These are phyloP conservation scores for Salmo trutta DNA, from an alignment of 2,797 vertebrate species.

Conservation along the genomic window DNA sequence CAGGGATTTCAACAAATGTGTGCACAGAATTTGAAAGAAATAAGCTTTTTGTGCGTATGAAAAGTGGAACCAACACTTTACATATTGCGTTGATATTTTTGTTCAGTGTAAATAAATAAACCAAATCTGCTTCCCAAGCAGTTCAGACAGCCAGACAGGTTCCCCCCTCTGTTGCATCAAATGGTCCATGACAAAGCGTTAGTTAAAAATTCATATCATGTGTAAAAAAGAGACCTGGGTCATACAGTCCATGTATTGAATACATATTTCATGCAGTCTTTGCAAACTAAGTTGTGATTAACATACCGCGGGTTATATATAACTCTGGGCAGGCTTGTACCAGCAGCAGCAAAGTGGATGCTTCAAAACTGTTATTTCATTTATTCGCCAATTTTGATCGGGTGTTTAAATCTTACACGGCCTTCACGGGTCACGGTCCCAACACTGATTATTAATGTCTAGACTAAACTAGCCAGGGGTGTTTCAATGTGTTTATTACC, in stretches of 20 bases:
- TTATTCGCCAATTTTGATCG: too few species aligned
- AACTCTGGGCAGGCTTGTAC: too few species aligned
- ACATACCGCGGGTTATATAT: not conserved
- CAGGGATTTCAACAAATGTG: too few species aligned
- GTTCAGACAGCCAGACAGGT: not conserved
- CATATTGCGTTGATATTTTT: too few species aligned
- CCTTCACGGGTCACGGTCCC: not conserved
- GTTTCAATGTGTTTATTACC: not conserved
- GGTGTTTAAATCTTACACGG: not conserved
- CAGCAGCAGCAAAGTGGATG: too few species aligned
- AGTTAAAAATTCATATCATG: conserved; percentile 5
- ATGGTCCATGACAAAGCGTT: too few species aligned
- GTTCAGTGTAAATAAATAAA: conserved; percentile 6
- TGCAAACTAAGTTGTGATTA: not conserved
- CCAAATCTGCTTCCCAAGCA: not conserved
- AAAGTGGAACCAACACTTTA: too few species aligned
- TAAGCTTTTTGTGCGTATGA: too few species aligned
- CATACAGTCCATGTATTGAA: conserved; percentile 14
- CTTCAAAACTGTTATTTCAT: too few species aligned
- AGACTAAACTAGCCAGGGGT: not conserved
- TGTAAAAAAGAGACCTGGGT: not conserved
- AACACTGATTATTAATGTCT: not conserved
- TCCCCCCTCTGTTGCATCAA: too few species aligned
- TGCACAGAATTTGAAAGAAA: too few species aligned
- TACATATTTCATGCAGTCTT: conserved; percentile 7